Percentiles rank a stretch among this genome's conserved stretches.
phyloP scores from a whole-genome alignment of 2,113 vertebrate species.

The Eolophus roseicapilla region DNA sequence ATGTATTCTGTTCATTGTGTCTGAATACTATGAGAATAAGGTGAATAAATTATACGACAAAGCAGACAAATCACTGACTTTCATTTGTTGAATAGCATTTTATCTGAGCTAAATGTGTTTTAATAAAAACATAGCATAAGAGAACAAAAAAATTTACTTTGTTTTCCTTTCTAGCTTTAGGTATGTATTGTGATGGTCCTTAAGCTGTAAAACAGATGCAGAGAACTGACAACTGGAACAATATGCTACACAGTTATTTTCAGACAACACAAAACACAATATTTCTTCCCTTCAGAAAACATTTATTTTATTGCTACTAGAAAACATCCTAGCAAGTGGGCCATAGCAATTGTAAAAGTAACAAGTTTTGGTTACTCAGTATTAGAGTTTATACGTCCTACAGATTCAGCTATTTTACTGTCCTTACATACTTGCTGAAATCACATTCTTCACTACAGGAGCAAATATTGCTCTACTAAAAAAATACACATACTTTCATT shows the following conservation, averaged over 20 bases:
- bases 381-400: neutral
- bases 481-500: neutral
- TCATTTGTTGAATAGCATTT: constrained; percentile 10
- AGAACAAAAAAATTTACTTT: neutral
- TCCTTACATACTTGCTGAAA: neutral
- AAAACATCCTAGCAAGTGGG: neutral
- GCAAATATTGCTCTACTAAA: neutral
- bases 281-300: constrained; percentile 22
- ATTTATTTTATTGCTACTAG: neutral
- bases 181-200: neutral
- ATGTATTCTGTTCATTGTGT: constrained; percentile 30
- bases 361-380: neutral
- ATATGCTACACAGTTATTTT: neutral
- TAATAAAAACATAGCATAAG: neutral
- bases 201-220: neutral
- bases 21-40: constrained; percentile 12
- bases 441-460: neutral
- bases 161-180: neutral
- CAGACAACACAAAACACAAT: neutral
- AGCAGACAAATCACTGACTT: constrained; percentile 10
- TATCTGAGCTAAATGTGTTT: neutral
- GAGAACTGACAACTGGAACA: constrained; percentile 14
- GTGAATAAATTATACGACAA: constrained; percentile 48
- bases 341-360: neutral
- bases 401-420: neutral